Evolutionary conservation across 2,888 invertebrate genomes (phyloP), one percentile per base, ranked within the genome.

Genomic region (Ormyrus nitidulus): DNA sequence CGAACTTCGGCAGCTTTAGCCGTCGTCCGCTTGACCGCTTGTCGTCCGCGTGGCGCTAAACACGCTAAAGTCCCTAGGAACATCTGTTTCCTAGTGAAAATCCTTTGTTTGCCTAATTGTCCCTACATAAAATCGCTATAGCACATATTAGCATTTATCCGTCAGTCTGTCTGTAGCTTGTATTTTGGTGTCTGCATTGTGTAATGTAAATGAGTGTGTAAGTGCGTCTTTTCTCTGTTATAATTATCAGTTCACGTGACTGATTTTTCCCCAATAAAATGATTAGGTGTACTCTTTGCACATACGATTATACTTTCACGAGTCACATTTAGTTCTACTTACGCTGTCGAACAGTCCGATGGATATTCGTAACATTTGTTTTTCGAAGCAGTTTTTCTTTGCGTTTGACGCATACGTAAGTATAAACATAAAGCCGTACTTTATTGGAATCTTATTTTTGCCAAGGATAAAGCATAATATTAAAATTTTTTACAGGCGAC

Each of bases 171-270:
- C 19, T 19, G 19, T 19, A 19, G 19, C 19, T 19, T 19, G 19
- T 19, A 19, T 19, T 19, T 2, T 19, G 19, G 1, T 19, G 19
- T 19, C 19, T 19, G 19, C 19, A 19, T 19, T 19, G 19, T 19
- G 19, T 19, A 19, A 19, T 19, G 19, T 19, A 19, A 19, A 19
- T 19, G 19, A 19, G 19, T 58, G n/a, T 46, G 44, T 53, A 59
- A 19, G 65, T 62, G 19, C 19, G 19, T 2, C 10, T 65, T 71
- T 73, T 68, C 44, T 62, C 46, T 75, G 64, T 74, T 79, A 19
- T 79, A 19, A 19, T 19, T 79, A 74, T 79, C 79, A 70, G 53
- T 79, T 79, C 75, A 79, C 79, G 75, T 79, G 79, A 79, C 70
- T 59, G 34, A 34, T 70, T 69, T 78, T 77, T 46, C 8, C 19